These are phyloP conservation scores for Tapera naevia DNA, from an alignment of 2,797 vertebrate genomes.

Conservation along the genomic window DNA sequence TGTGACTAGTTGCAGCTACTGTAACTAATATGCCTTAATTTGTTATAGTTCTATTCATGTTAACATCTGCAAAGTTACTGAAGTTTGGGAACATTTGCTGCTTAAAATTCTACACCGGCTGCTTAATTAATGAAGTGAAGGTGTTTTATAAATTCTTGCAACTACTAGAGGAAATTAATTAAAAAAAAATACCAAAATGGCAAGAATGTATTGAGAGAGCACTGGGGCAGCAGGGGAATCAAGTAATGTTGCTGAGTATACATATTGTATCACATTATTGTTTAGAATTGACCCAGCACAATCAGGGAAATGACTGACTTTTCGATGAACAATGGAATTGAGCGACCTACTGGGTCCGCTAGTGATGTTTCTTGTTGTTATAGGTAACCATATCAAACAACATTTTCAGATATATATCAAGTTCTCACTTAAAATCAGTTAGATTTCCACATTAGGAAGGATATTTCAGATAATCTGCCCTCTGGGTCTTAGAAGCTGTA, in stretches of 20 bases:
- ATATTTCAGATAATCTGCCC: not conserved
- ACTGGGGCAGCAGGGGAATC: not conserved
- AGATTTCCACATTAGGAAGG: not conserved
- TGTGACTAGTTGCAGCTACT: not conserved
- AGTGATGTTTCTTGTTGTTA: not conserved
- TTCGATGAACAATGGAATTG: not conserved
- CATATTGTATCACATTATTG: not conserved
- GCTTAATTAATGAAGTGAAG: constrained; percentile 12
- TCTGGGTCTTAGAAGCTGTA: not conserved
- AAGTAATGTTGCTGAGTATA: not conserved
- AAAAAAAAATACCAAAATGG: not conserved
- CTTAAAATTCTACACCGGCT: not conserved
- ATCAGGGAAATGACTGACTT: not conserved
- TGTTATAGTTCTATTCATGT: not conserved
- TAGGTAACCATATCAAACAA: not conserved
- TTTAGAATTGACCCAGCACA: not conserved
- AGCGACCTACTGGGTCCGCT: not conserved
- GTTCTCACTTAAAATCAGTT: not conserved
- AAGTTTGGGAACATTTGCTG: not conserved
- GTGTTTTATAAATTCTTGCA: not conserved
- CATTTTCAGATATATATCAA: not conserved
- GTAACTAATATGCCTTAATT: not conserved
- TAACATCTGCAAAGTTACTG: not conserved
- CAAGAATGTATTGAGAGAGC: not conserved
- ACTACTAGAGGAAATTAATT: constrained; percentile 14